Base-by-base conservation (phyloP, 2,888 invertebrate species). In the Chouioia cunea region DNA sequence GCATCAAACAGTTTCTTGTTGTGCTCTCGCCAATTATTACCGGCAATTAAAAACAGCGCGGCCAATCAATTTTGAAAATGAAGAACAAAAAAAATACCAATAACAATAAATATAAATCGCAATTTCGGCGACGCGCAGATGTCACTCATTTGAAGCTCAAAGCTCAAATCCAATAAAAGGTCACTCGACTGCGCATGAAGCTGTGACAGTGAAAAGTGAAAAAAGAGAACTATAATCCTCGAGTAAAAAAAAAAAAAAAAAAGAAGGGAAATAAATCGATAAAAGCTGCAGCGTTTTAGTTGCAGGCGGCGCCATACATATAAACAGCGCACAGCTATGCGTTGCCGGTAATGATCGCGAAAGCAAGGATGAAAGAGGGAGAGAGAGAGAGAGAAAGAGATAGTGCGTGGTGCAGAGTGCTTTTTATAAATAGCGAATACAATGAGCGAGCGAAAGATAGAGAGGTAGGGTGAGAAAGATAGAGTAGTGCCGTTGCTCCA, bases 311-410 rank as follows among this genome's bases (percentile, higher is more conserved):
- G 15, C 6, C 36, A 50, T 27, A 50, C 16, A 47, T n/a, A 52
- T 8, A 58, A 53, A 53, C 15, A 46, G 12, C 54, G 46, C n/a
- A 36, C 6, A 60, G 56, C 47, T 47, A 53, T n/a, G 48, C 59
- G 50, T 63, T 46, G 68, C 73, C 71, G 69, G 73, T 74, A 71
- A 74, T 71, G 58, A 68, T 71, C 64, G 73, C 65, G 68, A 57
- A 69, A 52, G 52, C 16, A n/a, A 10, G 48, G 8, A 48, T 48
- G 4, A 15, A 48, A n/a, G 8, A 15, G 48, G 48, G 6, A 4
- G 48, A 48, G 52, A 52, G 52, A 6, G 52, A 52, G 50, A 10
- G 16, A 14, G n/a, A 62, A 18, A 15, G 36, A 14, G 16, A 16
- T 14, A 47, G 14, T 23, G 44, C 8, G 36, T 36, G 36, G 43